A percentile compares a stretch with the other conserved stretches of the same genome.
Evolutionary conservation across 2,113 vertebrate species (phyloP).

Genomic region (Thunnus maccoyii): DNA sequence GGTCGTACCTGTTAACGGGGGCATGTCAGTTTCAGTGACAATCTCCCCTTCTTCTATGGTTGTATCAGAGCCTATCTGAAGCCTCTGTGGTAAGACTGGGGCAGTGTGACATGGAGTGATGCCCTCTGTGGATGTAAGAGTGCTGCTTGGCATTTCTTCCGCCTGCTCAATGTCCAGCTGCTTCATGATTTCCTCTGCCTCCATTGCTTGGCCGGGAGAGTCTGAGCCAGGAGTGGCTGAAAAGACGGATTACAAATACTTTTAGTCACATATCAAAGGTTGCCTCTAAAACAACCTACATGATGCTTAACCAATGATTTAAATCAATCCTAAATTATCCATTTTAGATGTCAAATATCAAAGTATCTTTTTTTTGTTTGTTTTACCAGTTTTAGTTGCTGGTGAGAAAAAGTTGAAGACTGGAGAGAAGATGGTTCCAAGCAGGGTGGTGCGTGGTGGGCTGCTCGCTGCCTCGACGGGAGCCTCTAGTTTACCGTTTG

Average conservation of each 20-base stretch:
- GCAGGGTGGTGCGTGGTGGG: conserved; percentile 93
- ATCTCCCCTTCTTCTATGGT: conserved; percentile 90
- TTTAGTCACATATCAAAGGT: no score
- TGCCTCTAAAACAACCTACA: no score
- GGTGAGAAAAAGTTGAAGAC: conserved; percentile 99
- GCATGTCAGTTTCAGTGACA: conserved; percentile 90
- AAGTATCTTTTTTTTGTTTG: conserved; percentile 19
- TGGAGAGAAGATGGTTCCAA: conserved; percentile 99
- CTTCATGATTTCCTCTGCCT: conserved; percentile 97
- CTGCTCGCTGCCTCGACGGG: conserved; percentile 86
- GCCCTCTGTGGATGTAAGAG: conserved; percentile 88
- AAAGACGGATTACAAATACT: not conserved
- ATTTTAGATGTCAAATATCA: not conserved
- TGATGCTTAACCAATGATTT: no score
- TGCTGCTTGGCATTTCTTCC: conserved; percentile 93
- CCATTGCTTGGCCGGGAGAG: conserved; percentile 94
- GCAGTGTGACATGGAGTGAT: conserved; percentile 71
- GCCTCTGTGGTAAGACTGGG: conserved; percentile 76
- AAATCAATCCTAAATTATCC: not conserved
- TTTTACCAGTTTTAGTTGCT: conserved; percentile 97
- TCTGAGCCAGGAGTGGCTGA: conserved; percentile 93
- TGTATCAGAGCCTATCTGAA: conserved; percentile 85
- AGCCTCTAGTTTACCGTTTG: conserved; percentile 94
- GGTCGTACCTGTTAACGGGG: conserved; percentile 90
- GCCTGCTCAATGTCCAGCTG: conserved; percentile 96